Conservation (phyloP, 2,888 invertebrate genomes). For the Ophioninae sp. region DNA sequence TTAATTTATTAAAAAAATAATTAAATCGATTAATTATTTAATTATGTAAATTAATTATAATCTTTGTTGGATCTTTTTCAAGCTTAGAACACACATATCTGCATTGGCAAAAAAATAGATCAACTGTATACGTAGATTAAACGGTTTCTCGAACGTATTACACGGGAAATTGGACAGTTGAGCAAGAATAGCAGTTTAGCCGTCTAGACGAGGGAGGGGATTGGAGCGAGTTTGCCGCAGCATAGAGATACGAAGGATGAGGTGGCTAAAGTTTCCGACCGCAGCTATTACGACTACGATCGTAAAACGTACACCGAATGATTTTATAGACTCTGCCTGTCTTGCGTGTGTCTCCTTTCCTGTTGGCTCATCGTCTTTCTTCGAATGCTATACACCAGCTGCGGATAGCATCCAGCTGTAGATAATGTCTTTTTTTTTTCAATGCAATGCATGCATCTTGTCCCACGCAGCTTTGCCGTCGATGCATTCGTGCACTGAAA, state of each 20-base stretch:
- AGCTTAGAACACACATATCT: not conserved
- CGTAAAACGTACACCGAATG: conserved; percentile 64
- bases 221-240: conserved; percentile 13
- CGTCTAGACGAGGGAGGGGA: conserved; percentile 12
- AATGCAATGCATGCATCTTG: conserved; percentile 1
- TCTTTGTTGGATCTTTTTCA: too few species aligned
- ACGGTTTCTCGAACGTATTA: conserved; percentile 50
- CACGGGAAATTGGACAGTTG: conserved; percentile 34
- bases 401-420: conserved; percentile 27
- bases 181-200: conserved; percentile 9
- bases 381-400: conserved; percentile 40
- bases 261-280: conserved; percentile 43
- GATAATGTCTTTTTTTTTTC: conserved; percentile 13
- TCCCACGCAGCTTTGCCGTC: conserved; percentile 1
- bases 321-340: conserved; percentile 54
- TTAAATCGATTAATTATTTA: too few species aligned
- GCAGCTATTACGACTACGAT: conserved; percentile 52
- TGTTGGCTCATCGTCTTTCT: conserved; percentile 22
- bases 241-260: conserved; percentile 33
- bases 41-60: too few species aligned
- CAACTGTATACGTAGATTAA: conserved; percentile 29
- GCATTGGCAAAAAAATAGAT: not conserved
- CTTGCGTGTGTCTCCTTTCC: conserved; percentile 10
- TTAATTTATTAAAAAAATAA: too few species aligned
- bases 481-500: conserved; percentile 7